Conservation (phyloP, 2,797 vertebrate genomes). For the Spatula clypeata region DNA sequence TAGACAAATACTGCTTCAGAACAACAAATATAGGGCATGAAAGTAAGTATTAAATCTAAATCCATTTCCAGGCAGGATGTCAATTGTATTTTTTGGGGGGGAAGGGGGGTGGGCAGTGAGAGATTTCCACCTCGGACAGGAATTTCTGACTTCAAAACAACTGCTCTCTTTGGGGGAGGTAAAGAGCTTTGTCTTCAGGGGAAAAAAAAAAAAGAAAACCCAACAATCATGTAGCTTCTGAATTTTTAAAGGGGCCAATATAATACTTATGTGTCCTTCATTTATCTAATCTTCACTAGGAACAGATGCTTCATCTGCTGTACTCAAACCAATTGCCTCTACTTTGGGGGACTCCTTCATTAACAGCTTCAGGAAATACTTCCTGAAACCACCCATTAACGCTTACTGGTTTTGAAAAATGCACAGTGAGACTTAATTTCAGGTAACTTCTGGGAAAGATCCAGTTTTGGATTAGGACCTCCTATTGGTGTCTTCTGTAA, state of each 20-base stretch:
- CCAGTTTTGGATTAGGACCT: background rate
- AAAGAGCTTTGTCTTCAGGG: background rate
- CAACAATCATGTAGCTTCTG: background rate
- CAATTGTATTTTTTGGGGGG: fast-evolving
- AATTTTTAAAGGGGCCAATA: background rate
- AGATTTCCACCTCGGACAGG: background rate
- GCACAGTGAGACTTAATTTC: background rate
- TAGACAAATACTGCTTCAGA: background rate
- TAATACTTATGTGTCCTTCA: background rate
- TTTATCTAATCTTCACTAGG: background rate
- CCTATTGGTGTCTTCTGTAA: background rate
- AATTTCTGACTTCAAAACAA: background rate
- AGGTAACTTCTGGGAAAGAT: background rate
- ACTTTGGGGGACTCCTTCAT: background rate
- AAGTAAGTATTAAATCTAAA: background rate
- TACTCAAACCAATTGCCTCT: background rate
- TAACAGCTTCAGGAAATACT: background rate
- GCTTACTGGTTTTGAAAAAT: background rate
- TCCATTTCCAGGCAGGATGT: background rate
- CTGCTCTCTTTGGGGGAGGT: background rate
- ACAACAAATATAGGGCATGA: background rate
- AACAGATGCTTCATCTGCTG: background rate
- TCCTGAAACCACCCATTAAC: background rate
- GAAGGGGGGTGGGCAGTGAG: too few species aligned
- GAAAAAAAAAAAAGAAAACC: too few species aligned